phyloP scores from a whole-genome alignment of 1,140 invertebrate species.

The Lepidurus apus region DNA sequence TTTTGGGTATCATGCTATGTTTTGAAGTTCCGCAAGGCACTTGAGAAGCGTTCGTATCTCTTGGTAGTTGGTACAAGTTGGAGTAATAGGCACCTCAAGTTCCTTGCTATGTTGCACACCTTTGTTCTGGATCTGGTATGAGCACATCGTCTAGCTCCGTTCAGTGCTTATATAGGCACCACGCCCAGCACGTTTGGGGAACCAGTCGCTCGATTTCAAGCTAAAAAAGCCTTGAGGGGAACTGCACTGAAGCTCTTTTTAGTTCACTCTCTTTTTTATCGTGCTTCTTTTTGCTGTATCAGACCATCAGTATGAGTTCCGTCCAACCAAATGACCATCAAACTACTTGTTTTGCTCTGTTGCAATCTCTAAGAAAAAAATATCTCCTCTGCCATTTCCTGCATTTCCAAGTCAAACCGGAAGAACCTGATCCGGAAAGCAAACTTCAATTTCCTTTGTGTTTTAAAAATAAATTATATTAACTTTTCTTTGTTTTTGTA shows the following conservation, averaged over 20 bases:
- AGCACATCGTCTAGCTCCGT: neutral
- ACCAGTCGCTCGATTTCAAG: neutral
- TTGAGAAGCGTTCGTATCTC: neutral
- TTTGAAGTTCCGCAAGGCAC: neutral
- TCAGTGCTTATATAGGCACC: constrained; percentile 1
- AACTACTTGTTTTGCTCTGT: neutral
- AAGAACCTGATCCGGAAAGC: too few relatives aligned
- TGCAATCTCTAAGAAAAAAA: neutral
- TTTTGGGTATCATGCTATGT: constrained; percentile 27
- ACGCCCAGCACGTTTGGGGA: neutral
- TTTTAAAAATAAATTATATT: too few relatives aligned
- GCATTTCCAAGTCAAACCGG: neutral
- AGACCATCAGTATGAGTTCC: neutral
- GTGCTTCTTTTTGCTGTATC: neutral
- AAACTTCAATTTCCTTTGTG: too few relatives aligned
- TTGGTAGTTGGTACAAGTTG: neutral
- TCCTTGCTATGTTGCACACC: neutral
- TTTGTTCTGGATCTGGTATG: neutral
- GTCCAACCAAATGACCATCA: neutral
- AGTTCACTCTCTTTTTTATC: neutral
- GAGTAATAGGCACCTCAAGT: neutral
- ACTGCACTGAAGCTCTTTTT: neutral
- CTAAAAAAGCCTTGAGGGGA: neutral
- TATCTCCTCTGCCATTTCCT: neutral
- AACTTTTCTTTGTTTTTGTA: too few relatives aligned